These are phyloP conservation scores for Drosophila nr. medialis DNA, from an alignment of 2,888 invertebrate species.

Conservation along the genomic window DNA sequence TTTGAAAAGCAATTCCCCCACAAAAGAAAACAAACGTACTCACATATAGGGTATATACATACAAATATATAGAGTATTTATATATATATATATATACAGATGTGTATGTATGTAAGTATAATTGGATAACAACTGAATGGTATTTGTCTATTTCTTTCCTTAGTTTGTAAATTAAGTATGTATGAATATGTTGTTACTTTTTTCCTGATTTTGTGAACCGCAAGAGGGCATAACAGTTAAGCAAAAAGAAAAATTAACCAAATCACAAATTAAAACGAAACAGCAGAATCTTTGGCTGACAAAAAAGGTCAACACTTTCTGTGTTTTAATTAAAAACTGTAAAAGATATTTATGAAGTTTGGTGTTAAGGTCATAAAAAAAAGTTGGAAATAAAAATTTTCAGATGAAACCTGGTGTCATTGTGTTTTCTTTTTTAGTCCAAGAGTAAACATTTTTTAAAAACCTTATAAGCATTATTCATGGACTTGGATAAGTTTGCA, in stretches of 20 bases:
- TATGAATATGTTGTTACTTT: slow-evolving; percentile 5
- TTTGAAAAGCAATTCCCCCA: slow-evolving; percentile 28
- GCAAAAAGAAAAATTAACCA: slow-evolving; percentile 31
- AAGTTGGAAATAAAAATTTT: slow-evolving; percentile 59
- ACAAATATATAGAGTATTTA: neutral
- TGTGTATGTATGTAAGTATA: neutral
- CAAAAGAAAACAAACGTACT: slow-evolving; percentile 3
- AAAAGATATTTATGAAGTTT: slow-evolving; percentile 57
- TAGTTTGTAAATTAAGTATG: slow-evolving; percentile 9
- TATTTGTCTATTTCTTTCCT: slow-evolving; percentile 3
- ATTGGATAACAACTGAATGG: slow-evolving; percentile 12
- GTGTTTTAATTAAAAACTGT: too few species aligned
- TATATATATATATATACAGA: slow-evolving; percentile 1
- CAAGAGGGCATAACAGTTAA: slow-evolving; percentile 40
- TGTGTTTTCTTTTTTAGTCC: slow-evolving; percentile 1
- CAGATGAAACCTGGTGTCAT: slow-evolving; percentile 38
- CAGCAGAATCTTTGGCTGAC: slow-evolving; percentile 27
- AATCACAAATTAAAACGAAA: slow-evolving; percentile 15
- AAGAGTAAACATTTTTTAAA: neutral
- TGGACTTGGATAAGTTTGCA: neutral
- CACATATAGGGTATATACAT: slow-evolving; percentile 6
- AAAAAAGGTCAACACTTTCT: slow-evolving; percentile 6
- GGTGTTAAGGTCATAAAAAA: slow-evolving; percentile 53
- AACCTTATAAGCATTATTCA: neutral
- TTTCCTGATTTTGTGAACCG: slow-evolving; percentile 32